Evolutionary conservation across 1,140 invertebrate species (phyloP), one percentile per base, ranked within the genome.

Genomic region (Atta cephalotes): DNA sequence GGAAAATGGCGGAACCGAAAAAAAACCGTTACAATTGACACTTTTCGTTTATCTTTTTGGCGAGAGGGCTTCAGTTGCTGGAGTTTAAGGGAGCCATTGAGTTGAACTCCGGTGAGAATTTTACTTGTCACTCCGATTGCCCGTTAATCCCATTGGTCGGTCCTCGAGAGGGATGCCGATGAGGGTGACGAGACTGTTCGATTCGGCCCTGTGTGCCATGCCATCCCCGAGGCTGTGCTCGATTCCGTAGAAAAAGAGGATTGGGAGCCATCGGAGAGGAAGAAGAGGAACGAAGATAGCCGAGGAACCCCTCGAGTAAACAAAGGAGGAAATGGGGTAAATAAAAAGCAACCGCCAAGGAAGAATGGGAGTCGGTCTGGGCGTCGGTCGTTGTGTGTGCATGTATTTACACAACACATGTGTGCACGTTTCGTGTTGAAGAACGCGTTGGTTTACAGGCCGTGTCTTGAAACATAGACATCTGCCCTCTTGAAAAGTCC

Each of bases 271-370:
- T 35, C 25, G 71, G 25, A 49, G 10, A 10, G 25, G 10, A 66
- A 66, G 18, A 58, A 35, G 74, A 86, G 49, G 14, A 65, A 68
- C 21, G 51, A 21, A 76, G 39, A 60, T 60, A 56, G 53, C 78
- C 53, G 60, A 71, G 82, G 87, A 89, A 87, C 82, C 80, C 66
- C 87, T 90, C 85, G 90, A 90, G 93, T 93, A 93, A 93, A 93
- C 91, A 93, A 93, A 92, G 82, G 89, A 91, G 91, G 90, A 93
- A 93, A 93, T 93, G 91, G 92, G 85, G 92, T 93, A 93, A 93
- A 93, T 93, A 93, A 93, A 92, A 93, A 92, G 90, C 91, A 92
- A 92, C 90, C 88, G 84, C 71, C 62, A 77, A 70, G 70, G 68
- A 78, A 65, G 77, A 78, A 80, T 31, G 85, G 85, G 79, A 81